A percentile compares a stretch with the other conserved stretches of the same genome.
phyloP scores from a whole-genome alignment of 1,140 invertebrate species.

The Phenacoccus solenopsis region DNA sequence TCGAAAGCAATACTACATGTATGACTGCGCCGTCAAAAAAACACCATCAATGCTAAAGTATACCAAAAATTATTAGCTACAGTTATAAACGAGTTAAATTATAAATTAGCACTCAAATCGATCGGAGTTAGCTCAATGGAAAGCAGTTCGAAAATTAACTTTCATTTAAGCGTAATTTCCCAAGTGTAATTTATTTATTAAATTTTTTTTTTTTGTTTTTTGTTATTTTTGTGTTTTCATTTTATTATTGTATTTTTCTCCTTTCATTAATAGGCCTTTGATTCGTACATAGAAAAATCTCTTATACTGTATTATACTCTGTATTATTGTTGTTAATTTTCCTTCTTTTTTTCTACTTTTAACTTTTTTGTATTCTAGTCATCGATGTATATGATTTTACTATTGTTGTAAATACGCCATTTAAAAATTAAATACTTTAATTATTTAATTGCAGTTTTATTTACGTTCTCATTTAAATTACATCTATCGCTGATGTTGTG shows the following conservation, averaged over 20 bases:
- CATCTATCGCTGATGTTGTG: no score
- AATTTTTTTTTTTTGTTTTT: not conserved
- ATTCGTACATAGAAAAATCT: not conserved
- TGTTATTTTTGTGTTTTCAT: not conserved
- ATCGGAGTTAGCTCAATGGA: no score
- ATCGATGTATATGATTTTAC: not conserved
- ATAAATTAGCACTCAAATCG: no score
- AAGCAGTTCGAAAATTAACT: not conserved
- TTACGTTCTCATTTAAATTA: no score
- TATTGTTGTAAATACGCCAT: not conserved
- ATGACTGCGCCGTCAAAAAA: not conserved
- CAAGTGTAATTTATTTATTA: not conserved
- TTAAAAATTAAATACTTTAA: not conserved
- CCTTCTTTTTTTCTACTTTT: not conserved
- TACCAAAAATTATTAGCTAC: no score
- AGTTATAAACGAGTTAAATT: no score
- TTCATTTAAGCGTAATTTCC: not conserved
- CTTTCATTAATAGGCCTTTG: not conserved
- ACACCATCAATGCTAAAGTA: no score
- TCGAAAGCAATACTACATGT: not conserved
- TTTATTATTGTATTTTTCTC: not conserved
- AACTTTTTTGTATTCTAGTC: not conserved
- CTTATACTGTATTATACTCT: not conserved
- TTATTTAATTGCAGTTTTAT: not conserved
- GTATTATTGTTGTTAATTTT: not conserved